These are phyloP conservation scores for Tuberolachnus salignus DNA, from an alignment of 2,888 invertebrate genomes.

Conservation along the genomic window DNA sequence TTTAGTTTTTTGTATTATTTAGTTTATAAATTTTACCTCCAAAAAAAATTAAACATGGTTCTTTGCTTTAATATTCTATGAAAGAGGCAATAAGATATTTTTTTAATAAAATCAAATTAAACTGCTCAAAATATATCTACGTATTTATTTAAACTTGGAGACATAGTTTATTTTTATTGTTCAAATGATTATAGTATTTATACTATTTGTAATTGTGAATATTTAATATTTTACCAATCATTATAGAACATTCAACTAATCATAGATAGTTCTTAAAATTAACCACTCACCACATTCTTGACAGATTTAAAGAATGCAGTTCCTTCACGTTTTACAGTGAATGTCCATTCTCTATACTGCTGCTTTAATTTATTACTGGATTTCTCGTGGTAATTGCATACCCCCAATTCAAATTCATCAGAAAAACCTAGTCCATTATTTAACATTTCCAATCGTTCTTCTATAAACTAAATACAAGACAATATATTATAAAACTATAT, in stretches of 20 bases:
- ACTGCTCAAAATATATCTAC: no score
- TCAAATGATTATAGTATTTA: no score
- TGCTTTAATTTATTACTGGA: slow-evolving; percentile 70
- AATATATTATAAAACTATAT: not conserved
- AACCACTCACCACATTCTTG: slow-evolving; percentile 77
- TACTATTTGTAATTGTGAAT: no score
- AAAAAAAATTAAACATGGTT: no score
- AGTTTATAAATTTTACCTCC: no score
- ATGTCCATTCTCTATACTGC: slow-evolving; percentile 81
- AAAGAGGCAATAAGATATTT: no score
- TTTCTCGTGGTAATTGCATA: slow-evolving; percentile 73
- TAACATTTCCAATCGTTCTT: slow-evolving; percentile 88
- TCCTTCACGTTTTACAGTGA: slow-evolving; percentile 79
- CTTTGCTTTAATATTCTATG: no score
- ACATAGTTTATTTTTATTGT: no score
- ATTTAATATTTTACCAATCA: not conserved
- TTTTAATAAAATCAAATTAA: no score
- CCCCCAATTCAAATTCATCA: slow-evolving; percentile 94
- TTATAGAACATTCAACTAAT: no score
- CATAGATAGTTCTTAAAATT: not conserved
- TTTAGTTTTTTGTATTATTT: no score
- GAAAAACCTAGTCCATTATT: slow-evolving; percentile 92
- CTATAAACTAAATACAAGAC: slow-evolving; percentile 77
- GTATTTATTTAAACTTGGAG: no score
- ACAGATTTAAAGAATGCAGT: slow-evolving; percentile 84